Evolutionary conservation across 2,888 invertebrate species (phyloP).

Genomic region (Pachymerium ferrugineum): DNA sequence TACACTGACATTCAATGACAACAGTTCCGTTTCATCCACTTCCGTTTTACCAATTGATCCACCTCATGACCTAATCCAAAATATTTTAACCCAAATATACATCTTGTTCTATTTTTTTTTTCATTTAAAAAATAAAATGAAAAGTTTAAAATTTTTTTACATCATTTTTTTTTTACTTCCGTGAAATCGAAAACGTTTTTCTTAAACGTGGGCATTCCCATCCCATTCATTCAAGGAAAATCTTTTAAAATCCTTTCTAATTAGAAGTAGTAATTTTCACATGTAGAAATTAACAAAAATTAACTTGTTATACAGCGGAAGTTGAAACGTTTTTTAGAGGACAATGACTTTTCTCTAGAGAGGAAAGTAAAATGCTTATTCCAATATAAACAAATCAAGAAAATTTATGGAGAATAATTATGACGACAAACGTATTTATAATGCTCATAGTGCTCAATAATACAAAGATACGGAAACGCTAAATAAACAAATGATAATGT

Average conservation of each 20-base stretch:
- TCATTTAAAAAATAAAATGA: background rate
- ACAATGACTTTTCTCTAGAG: background rate
- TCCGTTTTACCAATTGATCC: constrained; percentile 7
- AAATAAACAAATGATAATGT: too few species aligned
- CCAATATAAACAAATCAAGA: background rate
- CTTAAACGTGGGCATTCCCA: background rate
- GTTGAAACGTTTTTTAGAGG: background rate
- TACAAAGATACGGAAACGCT: too few species aligned
- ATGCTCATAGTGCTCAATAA: too few species aligned
- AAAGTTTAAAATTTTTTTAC: too few species aligned
- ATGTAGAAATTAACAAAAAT: background rate
- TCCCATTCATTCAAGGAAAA: background rate
- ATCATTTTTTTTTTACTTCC: background rate
- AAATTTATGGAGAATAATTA: background rate
- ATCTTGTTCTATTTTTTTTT: background rate
- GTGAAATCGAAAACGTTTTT: background rate
- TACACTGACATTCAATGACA: constrained; percentile 13
- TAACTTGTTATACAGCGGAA: background rate
- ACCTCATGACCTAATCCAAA: constrained; percentile 13
- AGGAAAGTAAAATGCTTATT: background rate
- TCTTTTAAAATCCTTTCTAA: background rate
- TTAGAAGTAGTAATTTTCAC: background rate
- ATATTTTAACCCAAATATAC: background rate
- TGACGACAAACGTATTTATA: too few species aligned
- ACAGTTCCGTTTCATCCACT: background rate